phyloP scores from a whole-genome alignment of 2,797 vertebrate genomes.

The Oreonectes daqikongensis region DNA sequence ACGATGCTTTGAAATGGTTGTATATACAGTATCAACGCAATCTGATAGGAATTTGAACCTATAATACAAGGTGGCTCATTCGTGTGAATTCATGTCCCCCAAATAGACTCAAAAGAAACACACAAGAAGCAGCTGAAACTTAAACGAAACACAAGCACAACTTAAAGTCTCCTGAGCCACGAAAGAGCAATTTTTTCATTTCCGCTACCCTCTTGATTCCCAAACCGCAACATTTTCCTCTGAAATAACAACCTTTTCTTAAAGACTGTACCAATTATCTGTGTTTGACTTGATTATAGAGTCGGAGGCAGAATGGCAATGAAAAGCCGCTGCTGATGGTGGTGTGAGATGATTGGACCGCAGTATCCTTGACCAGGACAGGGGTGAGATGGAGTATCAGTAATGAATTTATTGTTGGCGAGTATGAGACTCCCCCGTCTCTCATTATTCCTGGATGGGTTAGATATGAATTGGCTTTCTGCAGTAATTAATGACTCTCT shows the following conservation, averaged over 20 bases:
- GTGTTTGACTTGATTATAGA: conserved; percentile 48
- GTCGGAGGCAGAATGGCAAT: conserved; percentile 47
- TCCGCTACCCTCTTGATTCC: not conserved
- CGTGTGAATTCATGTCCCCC: not conserved
- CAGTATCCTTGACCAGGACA: conserved; percentile 54
- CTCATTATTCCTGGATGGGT: conserved; percentile 69
- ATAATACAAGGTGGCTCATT: too few species aligned
- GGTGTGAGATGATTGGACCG: conserved; percentile 54
- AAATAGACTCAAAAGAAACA: not conserved
- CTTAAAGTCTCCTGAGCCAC: not conserved
- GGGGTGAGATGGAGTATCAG: conserved; percentile 48
- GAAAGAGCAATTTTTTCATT: conserved; percentile 17
- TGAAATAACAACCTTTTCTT: conserved; percentile 42
- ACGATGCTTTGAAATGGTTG: too few species aligned
- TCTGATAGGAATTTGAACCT: too few species aligned
- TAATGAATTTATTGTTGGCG: conserved; percentile 67
- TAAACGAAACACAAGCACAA: not conserved
- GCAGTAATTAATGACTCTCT: conserved; percentile 74
- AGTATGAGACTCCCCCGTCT: conserved; percentile 59
- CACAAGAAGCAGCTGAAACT: not conserved
- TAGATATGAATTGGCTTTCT: conserved; percentile 70
- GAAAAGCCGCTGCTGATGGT: conserved; percentile 48
- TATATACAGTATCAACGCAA: too few species aligned
- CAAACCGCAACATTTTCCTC: conserved; percentile 31
- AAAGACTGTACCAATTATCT: conserved; percentile 56